Evolutionary conservation across 2,113 vertebrate genomes (phyloP), one percentile per base, ranked within the genome.

Genomic region (Odocoileus virginianus): DNA sequence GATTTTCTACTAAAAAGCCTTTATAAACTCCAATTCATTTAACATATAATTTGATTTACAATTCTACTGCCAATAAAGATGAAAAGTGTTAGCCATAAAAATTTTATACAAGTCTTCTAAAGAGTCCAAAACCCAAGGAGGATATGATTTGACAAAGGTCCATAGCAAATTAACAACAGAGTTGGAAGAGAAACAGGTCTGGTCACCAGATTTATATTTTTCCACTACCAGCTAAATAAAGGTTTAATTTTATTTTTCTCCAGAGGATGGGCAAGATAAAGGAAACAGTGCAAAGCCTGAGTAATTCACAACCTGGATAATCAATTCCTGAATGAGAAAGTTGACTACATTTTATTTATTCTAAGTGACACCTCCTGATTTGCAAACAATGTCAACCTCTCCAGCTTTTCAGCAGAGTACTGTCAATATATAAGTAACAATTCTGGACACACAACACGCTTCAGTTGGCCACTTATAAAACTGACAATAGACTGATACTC

Each of bases 111-210:
- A 79, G 89, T 91, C 54, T 82, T 79, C 30, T 84, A 81, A 87
- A 86, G 52, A 94, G 50, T 91, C 43, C 71, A 84, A 85, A 67
- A 95, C n/a, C 74, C 45, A 88, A 27, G 84, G 47, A 83, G 83
- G 47, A 58, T 76, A n/a, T 40, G 19, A 45, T 64, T 74, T 95
- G 79, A 67, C 58, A 84, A 92, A 91, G 28, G 14, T 67, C 64
- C 84, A 83, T 1, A 95, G 67, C 58, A 98, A 95, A 94, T 67
- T 61, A 94, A 94, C 45, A 92, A 43, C 82, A 95, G 33, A 88
- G 7, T 23, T 76, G 47, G 23, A 82, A 71, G 25, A 87, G 23
- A 93, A 74, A 40, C 21, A 93, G 15, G 30, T 83, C 40, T 95
- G 74, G 92, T 57, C 2, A 85, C 16, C 28, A 90, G 87, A 83